Evolutionary conservation across 2,888 invertebrate genomes (phyloP), one percentile per base, ranked within the genome.

Genomic region (Platynereis dumerilii): DNA sequence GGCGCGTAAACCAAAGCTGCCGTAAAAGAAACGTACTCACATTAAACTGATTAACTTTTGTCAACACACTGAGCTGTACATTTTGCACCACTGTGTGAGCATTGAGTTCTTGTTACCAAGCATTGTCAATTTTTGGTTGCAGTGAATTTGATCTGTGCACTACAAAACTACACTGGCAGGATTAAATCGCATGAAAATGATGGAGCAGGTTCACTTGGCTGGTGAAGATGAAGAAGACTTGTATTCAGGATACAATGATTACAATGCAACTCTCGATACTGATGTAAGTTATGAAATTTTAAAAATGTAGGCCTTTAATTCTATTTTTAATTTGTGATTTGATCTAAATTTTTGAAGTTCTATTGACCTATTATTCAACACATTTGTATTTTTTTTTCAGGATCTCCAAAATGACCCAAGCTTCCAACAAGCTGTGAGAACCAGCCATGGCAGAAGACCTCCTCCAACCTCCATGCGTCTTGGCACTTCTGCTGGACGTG

Each of bases 351-450:
- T n/a, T n/a, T n/a, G n/a, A n/a, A n/a, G n/a, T n/a, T n/a, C n/a
- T n/a, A n/a, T n/a, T n/a, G n/a, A n/a, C n/a, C n/a, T n/a, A n/a
- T n/a, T n/a, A n/a, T n/a, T n/a, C n/a, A n/a, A n/a, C n/a, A n/a
- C n/a, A n/a, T n/a, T 34, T 34, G 22, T 3, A 20, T 48, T 48
- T 48, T 15, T 61, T 10, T 56, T 52, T 39, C 86, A 91, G 81
- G 89, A 90, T 78, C 83, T 92, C 67, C 87, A 89, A 59, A 88
- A 90, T 73, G 92, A 92, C 82, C 88, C 89, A 72, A 88, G 87
- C 29, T 91, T 92, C 76, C 91, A 92, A 82, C 90, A 91, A 81
- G 90, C 91, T 15, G 86, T 92, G n/a, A 87, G 89, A 72, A 90
- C 88, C 24, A 90, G 91, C 70, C 90, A 91, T 77, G 89, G 90